These are phyloP conservation scores for Diarsia mendica DNA, from an alignment of 2,888 invertebrate genomes.

Conservation along the genomic window DNA sequence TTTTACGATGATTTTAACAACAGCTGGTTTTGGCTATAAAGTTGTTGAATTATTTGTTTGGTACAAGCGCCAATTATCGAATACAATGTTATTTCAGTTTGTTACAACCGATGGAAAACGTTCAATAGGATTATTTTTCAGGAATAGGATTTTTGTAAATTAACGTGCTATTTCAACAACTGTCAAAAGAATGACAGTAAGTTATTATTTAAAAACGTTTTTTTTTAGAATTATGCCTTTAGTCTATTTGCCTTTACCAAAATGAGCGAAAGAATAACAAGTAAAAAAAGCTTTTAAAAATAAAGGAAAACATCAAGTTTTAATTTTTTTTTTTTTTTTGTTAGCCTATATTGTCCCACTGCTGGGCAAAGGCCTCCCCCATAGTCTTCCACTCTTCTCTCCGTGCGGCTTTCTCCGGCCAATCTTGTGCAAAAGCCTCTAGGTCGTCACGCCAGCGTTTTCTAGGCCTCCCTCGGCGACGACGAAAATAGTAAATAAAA, in stretches of 20 bases:
- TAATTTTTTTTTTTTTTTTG: too few relatives aligned
- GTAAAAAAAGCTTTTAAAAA: background rate
- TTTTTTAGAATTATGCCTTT: background rate
- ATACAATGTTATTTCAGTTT: conserved; percentile 1
- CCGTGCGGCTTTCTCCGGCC: too few relatives aligned
- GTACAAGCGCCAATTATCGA: background rate
- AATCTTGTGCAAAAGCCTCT: too few relatives aligned
- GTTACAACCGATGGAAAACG: background rate
- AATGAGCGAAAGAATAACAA: background rate
- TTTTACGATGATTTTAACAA: background rate
- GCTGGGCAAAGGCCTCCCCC: too few relatives aligned
- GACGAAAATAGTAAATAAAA: too few relatives aligned
- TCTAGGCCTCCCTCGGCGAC: too few relatives aligned
- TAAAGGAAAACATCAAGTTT: too few relatives aligned
- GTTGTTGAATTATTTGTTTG: background rate
- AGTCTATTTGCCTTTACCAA: background rate
- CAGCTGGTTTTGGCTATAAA: background rate
- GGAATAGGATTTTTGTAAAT: background rate
- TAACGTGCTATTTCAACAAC: background rate
- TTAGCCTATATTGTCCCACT: too few relatives aligned
- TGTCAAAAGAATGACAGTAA: background rate
- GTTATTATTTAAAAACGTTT: background rate
- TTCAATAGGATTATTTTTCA: background rate
- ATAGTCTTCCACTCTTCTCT: too few relatives aligned
- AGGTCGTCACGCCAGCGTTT: too few relatives aligned